Evolutionary conservation across 1,140 invertebrate genomes (phyloP).

Genomic region (Drosophila guanche): DNA sequence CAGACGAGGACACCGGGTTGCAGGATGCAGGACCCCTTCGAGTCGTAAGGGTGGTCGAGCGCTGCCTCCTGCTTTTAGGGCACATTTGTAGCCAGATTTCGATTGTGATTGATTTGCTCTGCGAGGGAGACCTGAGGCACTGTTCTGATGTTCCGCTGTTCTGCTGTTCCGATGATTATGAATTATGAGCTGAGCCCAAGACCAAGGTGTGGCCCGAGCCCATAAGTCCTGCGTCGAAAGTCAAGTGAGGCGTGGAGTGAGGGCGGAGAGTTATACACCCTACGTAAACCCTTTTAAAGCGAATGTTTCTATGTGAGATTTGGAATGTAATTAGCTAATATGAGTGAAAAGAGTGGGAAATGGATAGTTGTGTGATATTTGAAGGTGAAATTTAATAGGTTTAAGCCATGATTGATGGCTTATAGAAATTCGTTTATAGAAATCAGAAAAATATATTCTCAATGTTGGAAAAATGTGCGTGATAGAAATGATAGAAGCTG

Average conservation of each 20-base stretch:
- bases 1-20: background rate
- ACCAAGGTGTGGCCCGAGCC: slow-evolving; percentile 43
- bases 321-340: too few relatives aligned
- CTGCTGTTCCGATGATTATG: slow-evolving; percentile 38
- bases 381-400: too few relatives aligned
- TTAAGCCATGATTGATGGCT: too few relatives aligned
- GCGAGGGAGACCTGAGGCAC: background rate
- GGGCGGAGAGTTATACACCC: too few relatives aligned
- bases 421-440: too few relatives aligned
- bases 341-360: too few relatives aligned
- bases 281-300: too few relatives aligned
- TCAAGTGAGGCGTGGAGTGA: slow-evolving; percentile 45
- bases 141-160: background rate
- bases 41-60: slow-evolving; percentile 29
- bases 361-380: too few relatives aligned
- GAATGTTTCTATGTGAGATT: too few relatives aligned
- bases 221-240: slow-evolving; percentile 48
- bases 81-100: slow-evolving; percentile 65
- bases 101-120: slow-evolving; percentile 62
- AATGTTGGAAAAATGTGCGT: too few relatives aligned
- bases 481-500: too few relatives aligned
- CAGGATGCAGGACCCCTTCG: background rate
- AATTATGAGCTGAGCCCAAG: slow-evolving; percentile 61
- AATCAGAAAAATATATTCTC: too few relatives aligned
- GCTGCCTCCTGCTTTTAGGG: slow-evolving; percentile 43